Evolutionary conservation across 2,888 invertebrate genomes (phyloP), one percentile per base, ranked within the genome.

Genomic region (Nomada fucata): DNA sequence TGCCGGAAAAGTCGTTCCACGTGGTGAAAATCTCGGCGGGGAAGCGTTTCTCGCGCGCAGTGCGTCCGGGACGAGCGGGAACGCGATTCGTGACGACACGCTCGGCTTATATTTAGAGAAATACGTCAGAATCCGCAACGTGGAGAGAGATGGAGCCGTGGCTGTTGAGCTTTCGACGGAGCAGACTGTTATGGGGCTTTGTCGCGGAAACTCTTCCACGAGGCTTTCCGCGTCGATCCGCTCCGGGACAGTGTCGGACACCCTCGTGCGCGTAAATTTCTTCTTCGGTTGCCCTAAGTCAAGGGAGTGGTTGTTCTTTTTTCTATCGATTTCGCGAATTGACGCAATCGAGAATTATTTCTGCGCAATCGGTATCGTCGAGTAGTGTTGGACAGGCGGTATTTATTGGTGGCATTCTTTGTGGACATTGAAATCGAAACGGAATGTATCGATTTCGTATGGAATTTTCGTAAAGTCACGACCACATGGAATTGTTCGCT

Each of bases 101-200:
- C 80, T 77, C 67, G 70, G 85, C 83, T 89, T 89, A 89, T 88
- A 89, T 89, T 89, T 89, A 89, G 89, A 86, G 79, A 86, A 86
- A 89, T 86, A 88, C 89, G 88, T 89, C 83, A 88, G 79, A 76
- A 80, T 75, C 61, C 65, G 68, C 36, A 42, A 20, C 42, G 63
- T 26, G 53, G 29, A 64, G 69, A 75, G 80, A 83, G 81, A 70
- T 77, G 85, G 80, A 70, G 69, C 36, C 57, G 61, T 70, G 77
- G 73, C 68, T 77, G 77, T 74, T 76, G 78, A 79, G 78, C 76
- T 83, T 81, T 83, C 70, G 73, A 77, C 86, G 75, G 70, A 59
- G 60, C 86, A 71, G 84, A 84, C 76, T 86, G 76, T 79, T 71
- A 82, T 82, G 86, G 76, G 76, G 73, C 81, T 65, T 52, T 77